A percentile compares a stretch with the other conserved stretches of the same genome.
Conservation (phyloP, 2,113 vertebrate species). For the Oreocharis arfaki region DNA sequence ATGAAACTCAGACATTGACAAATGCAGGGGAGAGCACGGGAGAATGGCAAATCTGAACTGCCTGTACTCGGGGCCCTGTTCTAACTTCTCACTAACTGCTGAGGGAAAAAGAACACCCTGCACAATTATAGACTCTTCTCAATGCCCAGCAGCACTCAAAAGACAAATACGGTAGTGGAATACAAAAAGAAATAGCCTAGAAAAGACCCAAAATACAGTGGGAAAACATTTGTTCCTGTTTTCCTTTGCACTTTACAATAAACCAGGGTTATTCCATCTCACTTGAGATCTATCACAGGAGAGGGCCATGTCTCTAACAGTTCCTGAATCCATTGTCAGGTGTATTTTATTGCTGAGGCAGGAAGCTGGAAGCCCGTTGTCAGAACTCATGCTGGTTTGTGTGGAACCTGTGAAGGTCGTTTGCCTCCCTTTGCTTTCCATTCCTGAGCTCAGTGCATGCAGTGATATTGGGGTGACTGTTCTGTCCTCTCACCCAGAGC, state of each 20-base stretch:
- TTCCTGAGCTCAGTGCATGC: neutral
- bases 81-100: neutral
- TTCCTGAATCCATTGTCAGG: neutral
- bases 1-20: constrained; percentile 16
- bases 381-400: neutral
- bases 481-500: neutral
- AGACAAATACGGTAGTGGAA: neutral
- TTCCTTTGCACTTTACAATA: neutral
- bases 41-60: neutral
- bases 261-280: neutral
- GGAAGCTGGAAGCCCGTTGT: neutral
- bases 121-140: neutral
- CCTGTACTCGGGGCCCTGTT: neutral
- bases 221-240: neutral
- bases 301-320: neutral
- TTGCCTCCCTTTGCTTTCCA: neutral
- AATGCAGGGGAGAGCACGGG: neutral
- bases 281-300: neutral
- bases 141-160: neutral
- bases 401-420: neutral
- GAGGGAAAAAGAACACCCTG: neutral
- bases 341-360: neutral
- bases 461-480: neutral
- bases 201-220: neutral
- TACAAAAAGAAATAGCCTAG: neutral